Base-by-base conservation (phyloP, 2,113 vertebrate genomes). In the Eulemur macaco region DNA sequence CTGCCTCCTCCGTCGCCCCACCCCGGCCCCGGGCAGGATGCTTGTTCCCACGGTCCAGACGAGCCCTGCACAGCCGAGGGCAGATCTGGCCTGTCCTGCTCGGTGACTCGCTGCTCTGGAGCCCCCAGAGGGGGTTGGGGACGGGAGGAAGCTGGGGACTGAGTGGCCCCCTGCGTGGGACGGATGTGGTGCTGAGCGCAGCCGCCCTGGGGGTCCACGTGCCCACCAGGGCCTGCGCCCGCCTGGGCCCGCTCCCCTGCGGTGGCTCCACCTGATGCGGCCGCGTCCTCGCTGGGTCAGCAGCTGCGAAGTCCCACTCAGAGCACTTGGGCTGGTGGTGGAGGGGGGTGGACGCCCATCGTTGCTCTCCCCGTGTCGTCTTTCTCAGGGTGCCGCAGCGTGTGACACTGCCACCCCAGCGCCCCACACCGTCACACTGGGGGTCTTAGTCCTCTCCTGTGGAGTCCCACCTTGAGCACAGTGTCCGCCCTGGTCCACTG, bases 301-400 rank as follows among this genome's bases (percentile, higher is more conserved):
- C 56, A 74, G 63, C 2, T 50, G 34, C n/a, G 2, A 71, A 45
- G 18, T 60, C 31, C 47, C 17, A 25, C 20, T 34, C 10, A 0
- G 42, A 69, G 85, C 25, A 45, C 8, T 21, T 64, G 39, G 45
- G 45, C 17, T n/a, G 85, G 37, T 0, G 1, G 14, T 8, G 1
- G 27, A 50, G 1, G 37, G 13, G 13, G 9, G 9, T 4, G 10
- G 29, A 39, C 20, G 25, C 42, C 69, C 45, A 18, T 39, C n/a
- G 13, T 23, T 54, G 82, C 58, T 74, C 29, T 42, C 34, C 15
- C 47, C 63, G 54, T 25, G n/a, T 52, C 29, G 0, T 81, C 56
- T 91, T 83, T 45, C 50, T 10, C 2, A 21, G 10, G 13, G 7
- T 2, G 5, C 18, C 0, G 0, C 10, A 15, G 0, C 5, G 2